Percentiles rank a stretch among this genome's conserved stretches.
phyloP scores from a whole-genome alignment of 2,888 invertebrate species.

The Criorhina ranunculi region DNA sequence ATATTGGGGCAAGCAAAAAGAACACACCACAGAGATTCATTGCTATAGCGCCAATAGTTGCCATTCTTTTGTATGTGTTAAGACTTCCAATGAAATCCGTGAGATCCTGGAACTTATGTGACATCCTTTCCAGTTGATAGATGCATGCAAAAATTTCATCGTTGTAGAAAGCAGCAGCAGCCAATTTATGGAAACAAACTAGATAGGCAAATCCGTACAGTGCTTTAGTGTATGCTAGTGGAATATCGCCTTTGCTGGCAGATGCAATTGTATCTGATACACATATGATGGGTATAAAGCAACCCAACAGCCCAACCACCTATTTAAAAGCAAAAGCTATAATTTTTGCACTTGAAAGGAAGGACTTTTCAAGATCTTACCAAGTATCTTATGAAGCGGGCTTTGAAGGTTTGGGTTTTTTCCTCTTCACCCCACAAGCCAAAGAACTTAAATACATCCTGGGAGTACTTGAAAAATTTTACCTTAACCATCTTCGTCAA shows the following conservation, averaged over 20 bases:
- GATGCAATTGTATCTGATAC: conserved; percentile 11
- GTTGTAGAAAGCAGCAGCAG: neutral
- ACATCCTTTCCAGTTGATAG: neutral
- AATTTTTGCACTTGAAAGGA: neutral
- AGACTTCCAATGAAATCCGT: neutral
- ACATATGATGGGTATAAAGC: conserved; percentile 15
- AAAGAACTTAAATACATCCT: conserved; percentile 17
- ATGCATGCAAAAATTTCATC: conserved; percentile 7
- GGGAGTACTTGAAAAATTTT: conserved; percentile 28
- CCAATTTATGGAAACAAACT: neutral
- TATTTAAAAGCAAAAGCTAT: neutral
- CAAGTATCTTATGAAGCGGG: conserved; percentile 6
- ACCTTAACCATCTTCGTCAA: neutral
- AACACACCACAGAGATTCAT: conserved; percentile 11
- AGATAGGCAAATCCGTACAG: neutral
- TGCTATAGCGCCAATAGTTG: neutral
- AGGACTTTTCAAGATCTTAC: neutral
- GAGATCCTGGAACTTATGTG: neutral
- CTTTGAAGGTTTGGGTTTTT: neutral
- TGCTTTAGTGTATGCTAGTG: neutral
- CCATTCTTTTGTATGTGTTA: conserved; percentile 4
- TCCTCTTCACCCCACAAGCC: conserved; percentile 13
- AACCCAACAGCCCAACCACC: neutral
- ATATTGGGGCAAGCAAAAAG: conserved; percentile 14
- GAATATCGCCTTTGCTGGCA: neutral